Evolutionary conservation across 2,797 vertebrate species (phyloP).

Genomic region (Acanthopagrus latus): DNA sequence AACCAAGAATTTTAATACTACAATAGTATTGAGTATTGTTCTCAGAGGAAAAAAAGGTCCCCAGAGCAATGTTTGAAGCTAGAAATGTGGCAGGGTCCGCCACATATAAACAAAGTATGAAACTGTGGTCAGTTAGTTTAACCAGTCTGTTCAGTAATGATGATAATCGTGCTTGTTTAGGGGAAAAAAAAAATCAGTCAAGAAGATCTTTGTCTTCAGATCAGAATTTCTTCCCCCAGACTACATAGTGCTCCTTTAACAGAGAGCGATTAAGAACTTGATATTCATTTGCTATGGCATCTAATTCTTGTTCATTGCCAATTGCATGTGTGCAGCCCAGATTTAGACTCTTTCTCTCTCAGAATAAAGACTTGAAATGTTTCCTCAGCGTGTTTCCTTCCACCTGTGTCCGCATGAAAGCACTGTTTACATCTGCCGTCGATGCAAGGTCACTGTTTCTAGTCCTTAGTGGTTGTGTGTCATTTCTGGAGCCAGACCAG

Average conservation of each 20-base stretch:
- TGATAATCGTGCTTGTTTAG: too few species aligned
- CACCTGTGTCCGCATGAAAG: slow-evolving; percentile 1
- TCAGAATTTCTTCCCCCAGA: too few species aligned
- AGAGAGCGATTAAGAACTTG: background rate
- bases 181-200: too few species aligned
- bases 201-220: too few species aligned
- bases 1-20: too few species aligned
- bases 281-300: background rate
- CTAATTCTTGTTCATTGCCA: background rate
- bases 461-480: slow-evolving; percentile 33
- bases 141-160: too few species aligned
- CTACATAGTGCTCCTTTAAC: background rate
- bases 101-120: too few species aligned
- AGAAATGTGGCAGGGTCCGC: too few species aligned
- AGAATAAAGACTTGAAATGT: background rate
- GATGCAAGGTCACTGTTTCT: slow-evolving; percentile 42
- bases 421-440: slow-evolving; percentile 48
- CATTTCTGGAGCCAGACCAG: slow-evolving; percentile 64
- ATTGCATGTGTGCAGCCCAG: background rate
- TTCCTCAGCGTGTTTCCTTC: background rate
- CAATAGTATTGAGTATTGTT: too few species aligned
- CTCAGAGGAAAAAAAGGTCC: too few species aligned
- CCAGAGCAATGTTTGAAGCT: too few species aligned
- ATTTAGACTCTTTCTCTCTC: background rate
- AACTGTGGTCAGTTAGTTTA: too few species aligned